Evolutionary conservation across 1,140 invertebrate species (phyloP), one percentile per base, ranked within the genome.

Genomic region (Ceratina calcarata): DNA sequence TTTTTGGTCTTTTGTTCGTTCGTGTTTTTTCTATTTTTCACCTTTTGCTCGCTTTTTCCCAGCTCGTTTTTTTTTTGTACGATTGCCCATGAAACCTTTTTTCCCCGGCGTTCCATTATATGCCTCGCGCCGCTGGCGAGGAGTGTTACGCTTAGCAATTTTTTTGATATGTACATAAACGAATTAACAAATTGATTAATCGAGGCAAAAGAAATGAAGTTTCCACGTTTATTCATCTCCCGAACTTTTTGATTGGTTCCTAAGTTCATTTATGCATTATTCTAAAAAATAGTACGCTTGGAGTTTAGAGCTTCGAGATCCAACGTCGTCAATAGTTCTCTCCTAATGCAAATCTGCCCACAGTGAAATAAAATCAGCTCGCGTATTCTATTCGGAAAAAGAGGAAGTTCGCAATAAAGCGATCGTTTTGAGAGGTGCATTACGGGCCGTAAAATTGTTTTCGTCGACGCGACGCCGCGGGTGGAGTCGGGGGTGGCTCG

Each of bases 391-490:
- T 62, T 12, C 37, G 3, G 27, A 64, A 37, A 12, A n/a, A 13
- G 62, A 45, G 62, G 18, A n/a, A 37, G 27, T 32, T 16, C 32
- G n/a, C 62, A 18, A 32, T 32, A 51, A 27, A 58, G 53, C 10
- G 24, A 32, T 37, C 27, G 49, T 70, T 78, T 32, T 7, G n/a
- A 55, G 18, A 24, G 15, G 10, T n/a, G 20, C 7, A 16, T 51
- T n/a, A 71, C 27, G 20, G 20, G n/a, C 24, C 24, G 4, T 45
- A n/a, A 78, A 64, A 71, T 78, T 71, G 4, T 70, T 57, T 53
- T 53, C 24, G 45, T 1, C 12, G 16, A 0, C 37, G 27, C 57
- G 3, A 55, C 16, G 20, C n/a, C 57, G 37, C 6, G 2, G 37
- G 37, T 12, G 55, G 16, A 2, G 1, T n/a, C 22, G 4, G 16